Evolutionary conservation across 2,888 invertebrate species (phyloP).

Genomic region (Agrochola circellaris): DNA sequence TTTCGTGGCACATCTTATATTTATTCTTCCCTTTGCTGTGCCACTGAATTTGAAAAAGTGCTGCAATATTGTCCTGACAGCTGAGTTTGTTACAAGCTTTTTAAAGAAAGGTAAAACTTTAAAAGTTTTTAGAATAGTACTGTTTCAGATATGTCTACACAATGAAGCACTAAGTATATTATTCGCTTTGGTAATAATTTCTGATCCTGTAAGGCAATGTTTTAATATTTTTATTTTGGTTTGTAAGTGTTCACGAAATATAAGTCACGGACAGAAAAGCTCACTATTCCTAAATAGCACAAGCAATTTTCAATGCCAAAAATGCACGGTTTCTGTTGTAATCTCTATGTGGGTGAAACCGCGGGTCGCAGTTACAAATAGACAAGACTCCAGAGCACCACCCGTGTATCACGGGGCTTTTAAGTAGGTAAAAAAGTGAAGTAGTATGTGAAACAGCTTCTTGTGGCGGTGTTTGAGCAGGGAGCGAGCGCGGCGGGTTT

Average conservation of each 20-base stretch:
- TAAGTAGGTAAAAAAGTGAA: slow-evolving; percentile 69
- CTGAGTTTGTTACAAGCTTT: slow-evolving; percentile 12
- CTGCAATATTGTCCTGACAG: slow-evolving; percentile 25
- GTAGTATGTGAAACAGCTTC: slow-evolving; percentile 77
- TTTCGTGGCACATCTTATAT: slow-evolving; percentile 10
- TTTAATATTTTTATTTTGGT: neutral
- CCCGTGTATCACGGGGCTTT: slow-evolving; percentile 55
- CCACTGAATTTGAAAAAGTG: slow-evolving; percentile 30
- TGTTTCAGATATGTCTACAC: slow-evolving; percentile 1
- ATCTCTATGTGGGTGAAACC: neutral
- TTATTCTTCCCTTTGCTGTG: slow-evolving; percentile 1
- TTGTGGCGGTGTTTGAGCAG: slow-evolving; percentile 72
- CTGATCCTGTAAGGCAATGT: slow-evolving; percentile 4
- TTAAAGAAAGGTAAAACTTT: slow-evolving; percentile 1
- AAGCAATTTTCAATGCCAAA: neutral
- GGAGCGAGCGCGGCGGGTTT: slow-evolving; percentile 63
- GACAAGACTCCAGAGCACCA: slow-evolving; percentile 35
- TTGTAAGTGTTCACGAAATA: too few species aligned
- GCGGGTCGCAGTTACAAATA: neutral
- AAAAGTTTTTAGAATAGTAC: slow-evolving; percentile 15
- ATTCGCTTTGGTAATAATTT: neutral
- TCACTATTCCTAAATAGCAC: neutral
- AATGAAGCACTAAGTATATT: neutral
- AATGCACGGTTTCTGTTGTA: neutral
- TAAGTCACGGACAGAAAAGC: neutral